Evolutionary conservation across 2,797 vertebrate genomes (phyloP), one percentile per base, ranked within the genome.

Genomic region (Diplodus sargus): DNA sequence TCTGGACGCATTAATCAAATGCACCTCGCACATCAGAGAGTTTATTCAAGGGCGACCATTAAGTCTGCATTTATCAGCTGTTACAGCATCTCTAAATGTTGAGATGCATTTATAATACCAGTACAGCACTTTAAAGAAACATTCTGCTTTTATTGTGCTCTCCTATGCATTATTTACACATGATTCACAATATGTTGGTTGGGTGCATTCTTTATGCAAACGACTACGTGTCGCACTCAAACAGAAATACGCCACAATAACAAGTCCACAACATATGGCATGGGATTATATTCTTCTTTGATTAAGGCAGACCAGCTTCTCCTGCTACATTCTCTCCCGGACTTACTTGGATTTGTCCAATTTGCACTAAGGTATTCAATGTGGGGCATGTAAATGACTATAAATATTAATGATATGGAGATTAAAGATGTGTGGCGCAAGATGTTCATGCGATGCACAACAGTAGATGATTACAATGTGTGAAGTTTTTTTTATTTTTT

Each of bases 1-100:
- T 74, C 47, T 64, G 73, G 75, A 67, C 64, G 56, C 83, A 90
- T 91, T 87, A 73, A 86, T 88, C 89, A 88, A 79, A 83, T 39
- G 43, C 23, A 20, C 22, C 70, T 77, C 49, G 48, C 59, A 70
- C 65, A 85, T 67, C 60, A 49, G 48, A 16, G 56, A 77, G 62
- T 86, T 81, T 81, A 81, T 84, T 85, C 79, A 86, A 88, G 79
- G 81, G 62, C 79, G 80, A 25, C 75, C 72, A 78, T 87, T 80
- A 82, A 64, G 42, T 72, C 53, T 62, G n/a, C n/a, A 47, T 81
- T 83, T 66, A 85, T 85, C 82, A 67, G 39, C 69, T 54, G 45
- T 52, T 74, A 61, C 48, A 67, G 68, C 23, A 72, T 61, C 48
- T 76, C 42, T 30, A n/a, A 68, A 64, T 78, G 61, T 53, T 34